These are phyloP conservation scores for Daubentonia madagascariensis DNA, from an alignment of 2,113 vertebrate genomes.

Conservation along the genomic window DNA sequence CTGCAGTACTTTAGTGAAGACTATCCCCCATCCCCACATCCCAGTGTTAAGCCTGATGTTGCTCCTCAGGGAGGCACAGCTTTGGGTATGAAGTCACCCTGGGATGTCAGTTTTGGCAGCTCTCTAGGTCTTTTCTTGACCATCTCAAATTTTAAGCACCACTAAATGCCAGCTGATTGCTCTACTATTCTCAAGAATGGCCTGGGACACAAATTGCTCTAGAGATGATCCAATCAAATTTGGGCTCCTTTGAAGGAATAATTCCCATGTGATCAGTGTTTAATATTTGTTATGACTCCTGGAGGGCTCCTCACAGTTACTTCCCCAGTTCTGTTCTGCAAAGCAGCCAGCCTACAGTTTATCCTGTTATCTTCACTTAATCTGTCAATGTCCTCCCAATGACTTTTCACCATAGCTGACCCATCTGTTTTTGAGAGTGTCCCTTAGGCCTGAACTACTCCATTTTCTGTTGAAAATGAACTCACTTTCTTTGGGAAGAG, in stretches of 20 bases:
- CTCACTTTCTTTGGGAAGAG: background rate
- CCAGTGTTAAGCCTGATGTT: background rate
- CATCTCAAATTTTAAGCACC: background rate
- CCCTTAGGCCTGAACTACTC: background rate
- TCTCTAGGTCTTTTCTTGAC: background rate
- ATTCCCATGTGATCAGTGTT: background rate
- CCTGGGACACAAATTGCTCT: background rate
- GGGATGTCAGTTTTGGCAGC: background rate
- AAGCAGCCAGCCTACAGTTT: background rate
- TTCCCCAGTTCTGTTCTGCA: background rate
- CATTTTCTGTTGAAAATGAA: background rate
- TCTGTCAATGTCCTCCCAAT: background rate
- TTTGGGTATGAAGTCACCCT: background rate
- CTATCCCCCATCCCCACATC: background rate
- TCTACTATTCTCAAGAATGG: background rate
- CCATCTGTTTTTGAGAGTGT: background rate
- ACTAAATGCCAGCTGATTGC: background rate
- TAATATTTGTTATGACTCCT: background rate
- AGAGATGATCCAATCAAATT: background rate
- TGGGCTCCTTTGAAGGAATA: background rate
- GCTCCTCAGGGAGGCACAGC: background rate
- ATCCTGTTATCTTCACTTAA: background rate
- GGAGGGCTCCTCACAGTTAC: background rate
- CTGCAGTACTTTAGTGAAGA: background rate
- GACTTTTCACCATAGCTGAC: background rate